Base-by-base conservation (phyloP, 2,888 invertebrate species). In the Acrocyrtus sp. region DNA sequence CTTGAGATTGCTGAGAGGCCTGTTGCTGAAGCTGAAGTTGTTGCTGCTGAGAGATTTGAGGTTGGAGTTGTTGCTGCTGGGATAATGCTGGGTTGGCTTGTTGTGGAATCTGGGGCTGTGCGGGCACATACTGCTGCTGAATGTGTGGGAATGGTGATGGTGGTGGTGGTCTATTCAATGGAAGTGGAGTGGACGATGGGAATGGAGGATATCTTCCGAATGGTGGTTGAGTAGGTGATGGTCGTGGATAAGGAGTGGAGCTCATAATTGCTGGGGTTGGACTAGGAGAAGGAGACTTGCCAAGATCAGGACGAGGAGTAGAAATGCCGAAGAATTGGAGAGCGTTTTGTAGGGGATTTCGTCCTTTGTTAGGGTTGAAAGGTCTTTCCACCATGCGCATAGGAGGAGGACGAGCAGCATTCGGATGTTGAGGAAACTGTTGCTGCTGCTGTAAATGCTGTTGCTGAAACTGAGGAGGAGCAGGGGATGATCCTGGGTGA, bases 301-400 rank as follows among this genome's bases (percentile, higher is more conserved):
- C 22, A 0, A 45, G 65, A 10, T 77, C 76, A 26, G 80, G 80
- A 24, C 74, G 69, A 45, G 77, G 73, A 47, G 78, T 79, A 8
- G 78, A 75, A 29, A 80, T 63, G 1, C 81, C 81, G n/a, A 80
- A 69, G 68, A 78, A 78, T 17, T 74, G 74, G 4, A 80, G 68
- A 8, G 80, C 79, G 17, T 77, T 77, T 29, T 78, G 56, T 4
- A 81, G 48, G 12, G 81, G 78, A 60, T 75, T 81, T 26, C 53
- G 62, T 54, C 51, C 43, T 39, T 63, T 69, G 26, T 24, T 54
- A 17, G n/a, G 29, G 12, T 24, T 29, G 29, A 50, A 63, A 15
- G 70, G 70, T 43, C 70, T 17, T 26, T 70, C 70, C 29, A 62
- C 39, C 39, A 62, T n/a, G 3, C 62, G 62, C 47, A 60, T 47